Evolutionary conservation across 2,888 invertebrate genomes (phyloP).

Genomic region (Microctonus aethiopoides): DNA sequence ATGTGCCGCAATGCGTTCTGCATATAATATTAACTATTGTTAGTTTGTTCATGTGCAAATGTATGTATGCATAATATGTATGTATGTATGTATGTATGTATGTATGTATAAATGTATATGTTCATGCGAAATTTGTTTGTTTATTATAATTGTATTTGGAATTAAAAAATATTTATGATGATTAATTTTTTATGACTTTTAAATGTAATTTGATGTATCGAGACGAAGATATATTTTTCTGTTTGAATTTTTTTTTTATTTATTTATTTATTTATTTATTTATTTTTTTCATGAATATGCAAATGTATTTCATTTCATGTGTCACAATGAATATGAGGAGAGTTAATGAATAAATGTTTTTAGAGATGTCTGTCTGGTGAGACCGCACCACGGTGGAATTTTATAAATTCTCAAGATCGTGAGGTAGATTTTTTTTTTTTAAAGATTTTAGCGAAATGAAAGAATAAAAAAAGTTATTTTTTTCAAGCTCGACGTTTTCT

Average conservation of each 20-base stretch:
- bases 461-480: constrained; percentile 42
- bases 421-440: constrained; percentile 16
- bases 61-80: no score
- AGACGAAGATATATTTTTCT: neutral
- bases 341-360: constrained; percentile 31
- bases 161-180: neutral
- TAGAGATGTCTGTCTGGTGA: constrained; percentile 20
- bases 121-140: no score
- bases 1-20: neutral
- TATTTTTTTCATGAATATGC: neutral
- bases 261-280: neutral
- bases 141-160: no score
- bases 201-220: neutral
- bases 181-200: neutral
- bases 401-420: neutral
- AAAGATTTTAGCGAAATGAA: constrained; percentile 51
- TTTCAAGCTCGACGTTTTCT: constrained; percentile 2
- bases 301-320: neutral
- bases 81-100: no score
- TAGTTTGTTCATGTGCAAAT: neutral
- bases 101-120: no score
- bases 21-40: neutral
- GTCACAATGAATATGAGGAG: constrained; percentile 16
- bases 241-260: neutral
- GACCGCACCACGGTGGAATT: neutral